Conservation (phyloP, 2,113 vertebrate genomes). For the Brachionichthys hirsutus region DNA sequence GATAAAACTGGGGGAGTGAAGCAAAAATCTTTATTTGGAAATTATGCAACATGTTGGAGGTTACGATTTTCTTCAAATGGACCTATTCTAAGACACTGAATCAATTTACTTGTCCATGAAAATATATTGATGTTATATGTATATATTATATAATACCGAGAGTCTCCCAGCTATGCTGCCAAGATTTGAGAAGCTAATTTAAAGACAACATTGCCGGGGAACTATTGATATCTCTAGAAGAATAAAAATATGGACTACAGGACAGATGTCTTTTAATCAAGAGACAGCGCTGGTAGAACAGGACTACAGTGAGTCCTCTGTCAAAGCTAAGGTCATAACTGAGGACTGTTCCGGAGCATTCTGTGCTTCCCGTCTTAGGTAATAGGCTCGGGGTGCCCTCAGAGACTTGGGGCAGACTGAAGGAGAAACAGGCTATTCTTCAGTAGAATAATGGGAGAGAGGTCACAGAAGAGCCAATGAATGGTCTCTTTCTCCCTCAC, state of each 20-base stretch:
- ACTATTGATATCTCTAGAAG: background rate
- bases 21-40: background rate
- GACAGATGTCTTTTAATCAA: constrained; percentile 35
- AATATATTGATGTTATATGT: background rate
- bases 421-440: constrained; percentile 57
- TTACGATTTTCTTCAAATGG: background rate
- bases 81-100: background rate
- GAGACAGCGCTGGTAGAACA: constrained; percentile 20
- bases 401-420: constrained; percentile 41
- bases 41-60: background rate
- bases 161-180: background rate
- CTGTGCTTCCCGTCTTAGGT: constrained; percentile 52
- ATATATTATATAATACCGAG: too few species aligned
- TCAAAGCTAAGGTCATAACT: constrained; percentile 62
- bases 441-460: constrained; percentile 45
- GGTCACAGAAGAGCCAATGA: constrained; percentile 20
- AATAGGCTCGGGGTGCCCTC: constrained; percentile 37
- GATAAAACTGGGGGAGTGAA: background rate
- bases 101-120: background rate
- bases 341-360: constrained; percentile 59
- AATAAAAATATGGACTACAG: too few species aligned
- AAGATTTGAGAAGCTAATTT: too few species aligned
- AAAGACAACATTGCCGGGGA: too few species aligned
- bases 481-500: constrained; percentile 43
- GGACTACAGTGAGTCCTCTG: constrained; percentile 20